Evolutionary conservation across 2,888 invertebrate species (phyloP), one percentile per base, ranked within the genome.

Genomic region (Acleris emargana): DNA sequence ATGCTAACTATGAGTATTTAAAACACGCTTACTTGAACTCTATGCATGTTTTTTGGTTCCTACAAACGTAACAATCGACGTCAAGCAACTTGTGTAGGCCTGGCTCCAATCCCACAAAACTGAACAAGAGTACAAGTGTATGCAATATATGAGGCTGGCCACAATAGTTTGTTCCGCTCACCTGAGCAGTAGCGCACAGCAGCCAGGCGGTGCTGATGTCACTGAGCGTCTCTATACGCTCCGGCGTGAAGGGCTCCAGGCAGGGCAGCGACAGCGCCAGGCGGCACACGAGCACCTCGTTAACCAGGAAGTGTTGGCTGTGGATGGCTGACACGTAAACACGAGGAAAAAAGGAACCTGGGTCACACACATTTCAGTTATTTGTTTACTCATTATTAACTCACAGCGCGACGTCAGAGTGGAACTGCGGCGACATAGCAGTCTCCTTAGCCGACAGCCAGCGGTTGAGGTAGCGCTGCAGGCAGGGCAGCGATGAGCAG

Each of bases 221-320:
- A 54, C 97, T 96, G 50, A 98, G 92, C 79, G 97, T 96, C 67
- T 95, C 94, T 55, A 98, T 94, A 75, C 97, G 96, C n/a, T 95
- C 95, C 4, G 96, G 94, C 11, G 97, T 97, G 73, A 98, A 93
- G 0, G 98, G 98, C 83, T 98, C 98, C 62, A 98, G 87, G 67
- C 98, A 95, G 0, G 98, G 98, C 74, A 99, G 89, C 18, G 97
- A 96, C 72, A 98, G 93, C 7, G 97, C 97, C 71, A 96, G 94
- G 80, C 96, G 96, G 66, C 97, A 97, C 52, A 97, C 95, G 67
- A 94, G 95, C 69, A 98, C 95, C 83, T 98, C 98, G 69, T 96
- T 95, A 68, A 97, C 95, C 73, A 97, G 94, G 71, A 96, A 95
- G 71, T 96, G 95, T 74, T 97, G 94, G 73, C 96, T 97, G 83